phyloP scores from a whole-genome alignment of 2,113 vertebrate species.

The Neomonachus schauinslandi region DNA sequence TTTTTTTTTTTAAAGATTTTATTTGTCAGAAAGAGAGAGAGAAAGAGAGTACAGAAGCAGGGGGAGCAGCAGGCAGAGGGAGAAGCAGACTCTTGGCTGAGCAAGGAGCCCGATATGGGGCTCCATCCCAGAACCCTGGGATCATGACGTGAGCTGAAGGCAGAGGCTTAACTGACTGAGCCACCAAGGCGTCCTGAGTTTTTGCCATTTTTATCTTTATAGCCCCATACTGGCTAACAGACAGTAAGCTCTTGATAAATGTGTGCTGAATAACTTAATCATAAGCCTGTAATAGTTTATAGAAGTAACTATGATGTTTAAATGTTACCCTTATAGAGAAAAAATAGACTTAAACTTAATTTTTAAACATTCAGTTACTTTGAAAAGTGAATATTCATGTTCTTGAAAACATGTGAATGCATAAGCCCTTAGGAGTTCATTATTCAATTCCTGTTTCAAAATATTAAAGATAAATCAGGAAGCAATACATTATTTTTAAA shows the following conservation, averaged over 20 bases:
- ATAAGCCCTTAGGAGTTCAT: neutral
- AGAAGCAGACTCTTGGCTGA: neutral
- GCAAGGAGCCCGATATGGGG: neutral
- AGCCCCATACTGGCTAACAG: neutral
- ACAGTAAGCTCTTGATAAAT: neutral
- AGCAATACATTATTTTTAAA: neutral
- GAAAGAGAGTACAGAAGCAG: neutral
- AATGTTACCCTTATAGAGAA: slow-evolving; percentile 5
- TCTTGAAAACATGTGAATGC: neutral
- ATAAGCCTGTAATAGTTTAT: neutral
- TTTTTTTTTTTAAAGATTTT: neutral
- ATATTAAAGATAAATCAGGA: slow-evolving; percentile 30
- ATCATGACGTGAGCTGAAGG: neutral
- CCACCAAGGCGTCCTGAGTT: neutral
- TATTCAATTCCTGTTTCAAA: slow-evolving; percentile 57
- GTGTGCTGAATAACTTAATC: slow-evolving; percentile 25
- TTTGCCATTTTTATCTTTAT: slow-evolving; percentile 32
- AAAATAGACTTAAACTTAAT: neutral
- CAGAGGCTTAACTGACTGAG: neutral
- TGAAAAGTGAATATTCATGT: neutral
- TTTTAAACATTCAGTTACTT: slow-evolving; percentile 43
- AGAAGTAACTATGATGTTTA: neutral
- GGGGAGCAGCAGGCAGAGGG: neutral
- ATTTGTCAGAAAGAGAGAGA: neutral
- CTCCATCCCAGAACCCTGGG: neutral